Evolutionary conservation across 1,140 invertebrate genomes (phyloP).

Genomic region (Cydia strobilella): DNA sequence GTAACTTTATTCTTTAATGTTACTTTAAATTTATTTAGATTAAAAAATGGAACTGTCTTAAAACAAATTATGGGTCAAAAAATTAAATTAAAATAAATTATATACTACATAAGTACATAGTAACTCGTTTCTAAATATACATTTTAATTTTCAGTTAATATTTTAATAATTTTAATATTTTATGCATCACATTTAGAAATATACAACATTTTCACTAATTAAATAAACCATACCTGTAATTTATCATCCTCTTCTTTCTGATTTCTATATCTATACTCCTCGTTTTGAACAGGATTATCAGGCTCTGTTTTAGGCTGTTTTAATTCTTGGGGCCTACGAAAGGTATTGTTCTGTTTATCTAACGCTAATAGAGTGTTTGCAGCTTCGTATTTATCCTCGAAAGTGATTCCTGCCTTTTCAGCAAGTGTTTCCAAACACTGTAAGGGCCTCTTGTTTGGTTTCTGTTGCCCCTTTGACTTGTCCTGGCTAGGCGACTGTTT

Average conservation of each 20-base stretch:
- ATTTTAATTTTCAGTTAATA: too few species aligned
- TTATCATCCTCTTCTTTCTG: slow-evolving; percentile 76
- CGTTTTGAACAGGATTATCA: slow-evolving; percentile 56
- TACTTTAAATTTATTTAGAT: too few species aligned
- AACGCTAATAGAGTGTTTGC: slow-evolving; percentile 81
- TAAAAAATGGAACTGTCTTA: too few species aligned
- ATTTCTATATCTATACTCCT: slow-evolving; percentile 70
- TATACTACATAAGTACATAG: too few species aligned
- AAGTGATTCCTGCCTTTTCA: slow-evolving; percentile 84
- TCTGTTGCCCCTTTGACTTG: slow-evolving; percentile 55
- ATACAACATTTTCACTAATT: too few species aligned
- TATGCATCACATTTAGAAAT: too few species aligned
- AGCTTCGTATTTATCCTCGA: slow-evolving; percentile 85
- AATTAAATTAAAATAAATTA: too few species aligned
- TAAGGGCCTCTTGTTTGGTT: slow-evolving; percentile 76
- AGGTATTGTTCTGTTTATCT: slow-evolving; percentile 75
- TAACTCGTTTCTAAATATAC: too few species aligned
- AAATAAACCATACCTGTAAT: slow-evolving; percentile 54
- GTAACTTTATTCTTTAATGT: too few species aligned
- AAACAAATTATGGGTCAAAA: too few species aligned
- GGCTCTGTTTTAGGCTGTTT: slow-evolving; percentile 68
- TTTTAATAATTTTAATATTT: too few species aligned
- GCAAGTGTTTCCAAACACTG: slow-evolving; percentile 85
- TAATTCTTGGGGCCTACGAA: slow-evolving; percentile 59
- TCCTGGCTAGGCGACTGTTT: slow-evolving; percentile 66